These are phyloP conservation scores for Drosophila vallismaia DNA, from an alignment of 2,888 invertebrate genomes.

Conservation along the genomic window DNA sequence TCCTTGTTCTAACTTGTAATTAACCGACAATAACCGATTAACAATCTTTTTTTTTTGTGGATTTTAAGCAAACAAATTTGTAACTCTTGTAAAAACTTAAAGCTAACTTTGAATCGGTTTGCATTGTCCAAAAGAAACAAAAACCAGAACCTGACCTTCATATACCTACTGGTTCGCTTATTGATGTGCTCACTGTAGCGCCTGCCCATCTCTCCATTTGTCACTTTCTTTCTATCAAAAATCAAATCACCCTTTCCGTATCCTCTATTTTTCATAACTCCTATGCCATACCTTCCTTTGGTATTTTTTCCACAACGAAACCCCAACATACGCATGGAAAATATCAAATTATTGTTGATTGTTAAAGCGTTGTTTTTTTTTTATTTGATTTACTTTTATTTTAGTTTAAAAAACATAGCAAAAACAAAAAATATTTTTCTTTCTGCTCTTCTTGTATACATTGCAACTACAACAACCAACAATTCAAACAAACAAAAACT, in stretches of 20 bases:
- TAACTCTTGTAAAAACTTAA: not conserved
- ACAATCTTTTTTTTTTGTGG: not conserved
- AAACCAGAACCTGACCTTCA: conserved; percentile 30
- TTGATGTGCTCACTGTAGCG: conserved; percentile 57
- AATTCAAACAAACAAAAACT: conserved; percentile 48
- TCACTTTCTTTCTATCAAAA: conserved; percentile 3
- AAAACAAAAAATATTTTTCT: conserved; percentile 75
- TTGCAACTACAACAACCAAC: conserved; percentile 63
- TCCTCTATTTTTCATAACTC: conserved; percentile 13
- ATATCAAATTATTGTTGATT: conserved; percentile 75
- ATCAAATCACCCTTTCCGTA: conserved; percentile 14
- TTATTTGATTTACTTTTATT: conserved; percentile 70
- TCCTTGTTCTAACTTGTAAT: not conserved
- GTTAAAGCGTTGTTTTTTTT: conserved; percentile 79
- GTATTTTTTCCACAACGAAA: conserved; percentile 76
- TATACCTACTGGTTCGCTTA: conserved; percentile 46
- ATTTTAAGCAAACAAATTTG: not conserved
- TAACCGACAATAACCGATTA: not conserved
- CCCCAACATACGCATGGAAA: conserved; percentile 77
- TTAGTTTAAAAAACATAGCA: conserved; percentile 77
- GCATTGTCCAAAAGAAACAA: not conserved
- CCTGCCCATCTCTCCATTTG: conserved; percentile 37
- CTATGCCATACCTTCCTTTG: conserved; percentile 44
- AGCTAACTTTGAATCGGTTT: conserved; percentile 17
- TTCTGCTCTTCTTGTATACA: conserved; percentile 81